Percentiles rank a stretch among this genome's conserved stretches.
phyloP scores from a whole-genome alignment of 2,888 invertebrate genomes.

The Dicyrtomina minuta region DNA sequence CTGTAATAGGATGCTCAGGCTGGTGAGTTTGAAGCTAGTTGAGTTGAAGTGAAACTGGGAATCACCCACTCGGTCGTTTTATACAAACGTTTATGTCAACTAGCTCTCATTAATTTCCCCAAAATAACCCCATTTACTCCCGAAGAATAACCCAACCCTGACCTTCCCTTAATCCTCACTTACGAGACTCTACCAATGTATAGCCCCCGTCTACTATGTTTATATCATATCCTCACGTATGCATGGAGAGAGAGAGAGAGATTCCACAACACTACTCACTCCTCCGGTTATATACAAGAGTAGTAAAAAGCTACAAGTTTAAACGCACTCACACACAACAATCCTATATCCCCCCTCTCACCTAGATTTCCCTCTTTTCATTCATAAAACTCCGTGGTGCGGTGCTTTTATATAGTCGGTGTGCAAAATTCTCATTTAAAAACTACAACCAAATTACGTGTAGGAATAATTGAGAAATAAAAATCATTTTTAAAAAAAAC shows the following conservation, averaged over 20 bases:
- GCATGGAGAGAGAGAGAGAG: background rate
- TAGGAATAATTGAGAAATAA: too few species aligned
- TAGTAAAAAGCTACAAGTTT: too few species aligned
- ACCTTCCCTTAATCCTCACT: constrained; percentile 36
- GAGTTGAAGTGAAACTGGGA: constrained; percentile 37
- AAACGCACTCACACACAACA: too few species aligned
- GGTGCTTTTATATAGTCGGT: too few species aligned
- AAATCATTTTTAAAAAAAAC: too few species aligned
- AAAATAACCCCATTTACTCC: constrained; percentile 51
- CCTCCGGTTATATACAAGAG: too few species aligned
- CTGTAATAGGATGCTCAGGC: background rate
- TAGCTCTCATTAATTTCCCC: constrained; percentile 53
- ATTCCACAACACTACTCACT: too few species aligned
- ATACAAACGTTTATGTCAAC: constrained; percentile 54
- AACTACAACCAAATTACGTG: too few species aligned
- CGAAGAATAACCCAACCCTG: constrained; percentile 43
- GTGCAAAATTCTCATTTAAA: too few species aligned
- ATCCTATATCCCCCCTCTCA: background rate
- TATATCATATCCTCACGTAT: background rate
- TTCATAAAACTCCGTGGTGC: background rate
- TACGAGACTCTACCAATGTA: background rate
- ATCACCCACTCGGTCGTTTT: constrained; percentile 52
- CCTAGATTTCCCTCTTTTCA: background rate
- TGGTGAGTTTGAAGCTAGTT: background rate
- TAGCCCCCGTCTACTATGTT: background rate